Evolutionary conservation across 2,113 vertebrate species (phyloP), one percentile per base, ranked within the genome.

Genomic region (Chionis minor): DNA sequence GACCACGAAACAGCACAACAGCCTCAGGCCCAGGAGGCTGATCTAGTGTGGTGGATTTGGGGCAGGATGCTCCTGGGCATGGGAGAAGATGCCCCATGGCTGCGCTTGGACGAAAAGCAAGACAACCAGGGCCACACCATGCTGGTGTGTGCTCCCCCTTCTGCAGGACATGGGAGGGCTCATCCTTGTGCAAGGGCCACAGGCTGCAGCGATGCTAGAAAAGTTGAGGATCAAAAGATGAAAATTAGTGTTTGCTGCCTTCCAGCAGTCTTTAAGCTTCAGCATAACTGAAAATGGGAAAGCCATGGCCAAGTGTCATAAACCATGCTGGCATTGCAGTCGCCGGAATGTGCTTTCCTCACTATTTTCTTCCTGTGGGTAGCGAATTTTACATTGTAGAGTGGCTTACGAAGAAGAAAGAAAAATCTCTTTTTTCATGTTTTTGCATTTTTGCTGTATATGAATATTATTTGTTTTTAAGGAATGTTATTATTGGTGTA

Each of bases 101-200:
- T 67, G 30, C 20, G 0, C 27, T 5, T 49, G 66, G 56, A 44
- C 47, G 17, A 74, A 70, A 49, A 4, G 4, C 0, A 0, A 33
- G 26, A 45, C 26, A 54, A 4, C 10, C 7, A 5, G 35, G 65
- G 32, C n/a, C 8, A 4, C 2, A 0, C 22, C 72, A 63, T 3
- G 1, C 22, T 1, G 4, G 4, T 6, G 4, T n/a, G 24, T 67
- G 19, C 28, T 51, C n/a, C 35, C 4, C 3, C 0, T 15, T 33
- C 12, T 55, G 17, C 22, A 12, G 49, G 49, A 6, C 49, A 51
- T 12, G 2, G 12, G 11, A 51, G 21, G 49, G 49, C 10, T 81
- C 10, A 30, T 22, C 52, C 19, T 40, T 32, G 10, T 56, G 49
- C 55, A 45, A 66, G 45, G 20, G 24, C 42, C 33, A 44, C 2